These are phyloP conservation scores for Papilio machaon DNA, from an alignment of 1,140 invertebrate species.

Conservation along the genomic window DNA sequence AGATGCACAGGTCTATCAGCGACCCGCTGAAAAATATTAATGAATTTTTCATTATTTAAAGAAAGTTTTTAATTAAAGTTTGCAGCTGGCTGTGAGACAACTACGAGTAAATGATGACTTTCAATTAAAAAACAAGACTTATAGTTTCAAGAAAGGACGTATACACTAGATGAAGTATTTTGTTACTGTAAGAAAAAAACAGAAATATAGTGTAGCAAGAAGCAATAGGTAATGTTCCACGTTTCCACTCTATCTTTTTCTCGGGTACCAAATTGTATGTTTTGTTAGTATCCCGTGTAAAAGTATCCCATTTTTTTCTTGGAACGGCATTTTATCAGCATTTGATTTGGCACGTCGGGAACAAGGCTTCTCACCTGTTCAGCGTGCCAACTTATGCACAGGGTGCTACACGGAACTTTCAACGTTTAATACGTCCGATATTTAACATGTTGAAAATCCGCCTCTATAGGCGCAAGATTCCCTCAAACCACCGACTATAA, in stretches of 20 bases:
- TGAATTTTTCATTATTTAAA: slow-evolving; percentile 24
- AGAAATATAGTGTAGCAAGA: background rate
- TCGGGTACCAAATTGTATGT: background rate
- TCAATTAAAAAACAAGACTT: background rate
- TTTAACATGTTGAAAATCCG: too few species aligned
- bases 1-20: background rate
- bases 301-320: too few species aligned
- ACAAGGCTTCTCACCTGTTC: too few species aligned
- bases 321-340: too few species aligned
- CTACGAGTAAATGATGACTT: background rate
- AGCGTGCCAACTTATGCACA: too few species aligned
- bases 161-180: background rate
- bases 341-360: too few species aligned
- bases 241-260: too few species aligned
- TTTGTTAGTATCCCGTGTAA: background rate
- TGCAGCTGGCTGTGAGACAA: slow-evolving; percentile 1
- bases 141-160: background rate
- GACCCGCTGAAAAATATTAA: slow-evolving; percentile 15
- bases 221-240: background rate
- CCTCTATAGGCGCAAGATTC: too few species aligned
- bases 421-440: too few species aligned
- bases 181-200: background rate
- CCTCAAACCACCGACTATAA: too few species aligned
- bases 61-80: slow-evolving; percentile 28
- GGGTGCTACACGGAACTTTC: too few species aligned